Evolutionary conservation across 2,888 invertebrate species (phyloP).

Genomic region (Furcula furcula): DNA sequence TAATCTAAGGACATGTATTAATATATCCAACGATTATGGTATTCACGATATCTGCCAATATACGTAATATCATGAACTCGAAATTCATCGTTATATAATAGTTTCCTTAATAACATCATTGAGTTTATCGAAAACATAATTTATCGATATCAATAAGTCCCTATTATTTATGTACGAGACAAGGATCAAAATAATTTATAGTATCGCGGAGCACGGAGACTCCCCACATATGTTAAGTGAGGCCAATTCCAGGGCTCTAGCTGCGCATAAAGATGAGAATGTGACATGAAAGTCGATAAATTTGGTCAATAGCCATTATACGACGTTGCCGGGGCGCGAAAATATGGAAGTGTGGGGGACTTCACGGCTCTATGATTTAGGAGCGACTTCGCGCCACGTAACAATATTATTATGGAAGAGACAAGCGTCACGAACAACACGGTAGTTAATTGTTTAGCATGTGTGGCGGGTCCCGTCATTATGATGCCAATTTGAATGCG

Average conservation of each 20-base stretch:
- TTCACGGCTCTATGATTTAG: constrained; percentile 76
- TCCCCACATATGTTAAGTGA: constrained; percentile 49
- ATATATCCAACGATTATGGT: constrained; percentile 3
- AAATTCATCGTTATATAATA: constrained; percentile 12
- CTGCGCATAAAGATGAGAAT: constrained; percentile 73
- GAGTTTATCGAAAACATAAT: constrained; percentile 10
- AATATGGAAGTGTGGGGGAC: constrained; percentile 73
- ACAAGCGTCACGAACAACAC: constrained; percentile 19
- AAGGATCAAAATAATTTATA: constrained; percentile 52
- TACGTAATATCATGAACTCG: constrained; percentile 11
- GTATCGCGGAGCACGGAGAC: constrained; percentile 39
- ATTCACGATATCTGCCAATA: constrained; percentile 12
- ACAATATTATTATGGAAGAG: constrained; percentile 45
- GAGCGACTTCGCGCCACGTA: constrained; percentile 35
- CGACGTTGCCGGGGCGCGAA: constrained; percentile 75
- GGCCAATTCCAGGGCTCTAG: constrained; percentile 54
- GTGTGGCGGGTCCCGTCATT: constrained; percentile 20
- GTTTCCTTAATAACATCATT: constrained; percentile 15
- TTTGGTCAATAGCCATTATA: constrained; percentile 79
- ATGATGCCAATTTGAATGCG: constrained; percentile 26
- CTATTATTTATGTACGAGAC: constrained; percentile 39
- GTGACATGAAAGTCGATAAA: constrained; percentile 77
- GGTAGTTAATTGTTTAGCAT: constrained; percentile 30
- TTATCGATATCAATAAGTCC: constrained; percentile 36
- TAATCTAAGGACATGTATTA: no score